These are phyloP conservation scores for Catharus ustulatus DNA, from an alignment of 2,797 vertebrate species.

Conservation along the genomic window DNA sequence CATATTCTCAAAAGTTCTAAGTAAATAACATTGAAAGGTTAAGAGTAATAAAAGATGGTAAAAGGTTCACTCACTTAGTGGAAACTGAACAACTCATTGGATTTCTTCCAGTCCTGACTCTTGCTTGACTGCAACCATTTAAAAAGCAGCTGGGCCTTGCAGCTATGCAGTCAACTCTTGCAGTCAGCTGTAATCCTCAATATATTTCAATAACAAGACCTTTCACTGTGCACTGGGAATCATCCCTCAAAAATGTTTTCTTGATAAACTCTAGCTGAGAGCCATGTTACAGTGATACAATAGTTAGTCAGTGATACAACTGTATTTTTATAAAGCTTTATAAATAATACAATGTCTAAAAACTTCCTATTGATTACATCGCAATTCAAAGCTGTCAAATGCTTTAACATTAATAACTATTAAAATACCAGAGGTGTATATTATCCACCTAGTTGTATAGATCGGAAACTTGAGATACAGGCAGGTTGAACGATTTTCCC, in stretches of 20 bases:
- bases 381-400: neutral
- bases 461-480: neutral
- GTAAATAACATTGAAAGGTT: neutral
- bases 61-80: neutral
- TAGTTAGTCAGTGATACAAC: neutral
- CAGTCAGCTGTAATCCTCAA: neutral
- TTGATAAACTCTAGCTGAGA: neutral
- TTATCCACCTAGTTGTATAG: neutral
- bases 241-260: neutral
- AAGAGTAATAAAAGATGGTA: neutral
- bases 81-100: neutral
- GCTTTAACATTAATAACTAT: neutral
- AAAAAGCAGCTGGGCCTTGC: neutral
- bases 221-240: neutral
- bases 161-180: neutral
- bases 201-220: neutral
- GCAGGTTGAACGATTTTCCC: slow-evolving; percentile 11
- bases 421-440: neutral
- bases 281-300: neutral
- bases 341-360: neutral
- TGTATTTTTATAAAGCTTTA: neutral
- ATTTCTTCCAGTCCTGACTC: neutral
- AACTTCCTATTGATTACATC: neutral
- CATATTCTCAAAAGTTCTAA: neutral
- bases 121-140: neutral